A percentile compares a stretch with the other conserved stretches of the same genome.
These are phyloP conservation scores for Sceloporus undulatus DNA, from an alignment of 2,113 vertebrate species.

Conservation along the genomic window DNA sequence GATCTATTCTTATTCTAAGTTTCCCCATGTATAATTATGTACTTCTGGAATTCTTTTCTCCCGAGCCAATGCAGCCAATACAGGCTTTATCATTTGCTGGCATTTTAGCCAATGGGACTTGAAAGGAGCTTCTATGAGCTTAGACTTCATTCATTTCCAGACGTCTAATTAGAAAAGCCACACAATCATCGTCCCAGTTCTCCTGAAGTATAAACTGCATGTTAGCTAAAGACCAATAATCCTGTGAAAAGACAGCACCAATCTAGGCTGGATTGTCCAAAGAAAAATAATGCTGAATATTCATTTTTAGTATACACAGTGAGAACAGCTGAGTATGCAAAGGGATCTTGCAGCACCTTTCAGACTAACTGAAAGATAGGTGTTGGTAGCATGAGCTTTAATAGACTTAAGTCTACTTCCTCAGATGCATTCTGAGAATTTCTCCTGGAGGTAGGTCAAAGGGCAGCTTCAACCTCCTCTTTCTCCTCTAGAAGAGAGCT, in stretches of 20 bases:
- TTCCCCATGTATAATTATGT: neutral
- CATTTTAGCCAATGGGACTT: neutral
- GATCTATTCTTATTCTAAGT: conserved; percentile 8
- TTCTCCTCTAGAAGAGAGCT: neutral
- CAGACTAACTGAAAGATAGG: too few species aligned
- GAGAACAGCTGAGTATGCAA: neutral
- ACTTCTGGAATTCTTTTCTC: neutral
- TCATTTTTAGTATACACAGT: neutral
- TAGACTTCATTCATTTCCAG: neutral
- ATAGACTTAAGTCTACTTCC: too few species aligned
- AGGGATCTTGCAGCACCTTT: too few species aligned
- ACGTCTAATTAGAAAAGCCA: neutral
- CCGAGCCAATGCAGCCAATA: neutral
- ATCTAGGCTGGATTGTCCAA: neutral
- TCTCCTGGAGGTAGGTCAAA: neutral
- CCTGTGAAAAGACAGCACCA: neutral
- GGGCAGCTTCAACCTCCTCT: neutral
- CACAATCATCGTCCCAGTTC: neutral
- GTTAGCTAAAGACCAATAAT: neutral
- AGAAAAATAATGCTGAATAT: neutral
- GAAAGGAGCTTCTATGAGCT: neutral
- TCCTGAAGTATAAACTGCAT: neutral
- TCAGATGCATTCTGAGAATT: neutral
- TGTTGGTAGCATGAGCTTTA: neutral
- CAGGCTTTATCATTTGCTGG: neutral